These are phyloP conservation scores for Planococcus citri DNA, from an alignment of 1,140 invertebrate genomes.

Conservation along the genomic window DNA sequence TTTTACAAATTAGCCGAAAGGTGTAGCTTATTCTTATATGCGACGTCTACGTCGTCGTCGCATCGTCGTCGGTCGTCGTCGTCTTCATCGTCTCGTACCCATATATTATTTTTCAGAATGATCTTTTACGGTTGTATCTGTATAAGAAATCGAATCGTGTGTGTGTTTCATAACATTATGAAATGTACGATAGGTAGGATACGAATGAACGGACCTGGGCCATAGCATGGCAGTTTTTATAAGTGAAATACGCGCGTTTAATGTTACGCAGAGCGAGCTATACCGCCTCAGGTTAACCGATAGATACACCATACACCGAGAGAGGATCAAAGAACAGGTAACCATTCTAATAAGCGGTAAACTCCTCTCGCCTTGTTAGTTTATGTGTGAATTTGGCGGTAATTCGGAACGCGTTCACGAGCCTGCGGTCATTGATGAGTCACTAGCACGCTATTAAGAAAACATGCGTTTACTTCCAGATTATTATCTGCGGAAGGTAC, in stretches of 20 bases:
- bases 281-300: neutral
- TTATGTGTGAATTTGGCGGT: slow-evolving; percentile 6
- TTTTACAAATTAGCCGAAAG: neutral
- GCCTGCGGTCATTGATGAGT: slow-evolving; percentile 1
- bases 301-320: no score
- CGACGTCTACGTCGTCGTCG: no score
- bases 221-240: neutral
- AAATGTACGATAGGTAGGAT: neutral
- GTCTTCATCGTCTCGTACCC: no score
- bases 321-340: neutral
- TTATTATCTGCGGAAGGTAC: neutral
- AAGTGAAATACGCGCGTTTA: neutral
- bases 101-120: no score
- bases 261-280: neutral
- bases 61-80: no score
- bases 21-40: no score
- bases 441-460: neutral
- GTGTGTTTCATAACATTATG: slow-evolving; percentile 2
- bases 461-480: slow-evolving; percentile 6
- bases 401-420: slow-evolving; percentile 5
- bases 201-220: no score
- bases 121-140: no score
- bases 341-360: slow-evolving; percentile 2
- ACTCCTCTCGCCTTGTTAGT: neutral
- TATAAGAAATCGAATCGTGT: no score